Conservation (phyloP, 1,140 invertebrate genomes). For the Dinothrombium tinctorium region DNA sequence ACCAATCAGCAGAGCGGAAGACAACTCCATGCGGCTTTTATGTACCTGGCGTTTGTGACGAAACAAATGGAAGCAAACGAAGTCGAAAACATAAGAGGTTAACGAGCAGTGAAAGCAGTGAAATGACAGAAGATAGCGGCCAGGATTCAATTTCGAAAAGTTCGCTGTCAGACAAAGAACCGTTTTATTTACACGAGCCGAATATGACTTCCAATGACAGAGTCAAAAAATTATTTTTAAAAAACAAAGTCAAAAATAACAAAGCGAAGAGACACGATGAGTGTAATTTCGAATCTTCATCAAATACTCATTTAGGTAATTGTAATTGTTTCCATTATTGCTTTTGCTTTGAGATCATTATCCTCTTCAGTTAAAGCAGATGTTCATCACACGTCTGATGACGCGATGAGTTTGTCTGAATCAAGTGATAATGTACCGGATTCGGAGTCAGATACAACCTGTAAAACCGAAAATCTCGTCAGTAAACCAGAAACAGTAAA, state of each 20-base stretch:
- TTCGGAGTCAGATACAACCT: background rate
- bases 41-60: too few species aligned
- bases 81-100: too few species aligned
- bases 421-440: slow-evolving; percentile 13
- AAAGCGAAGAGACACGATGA: background rate
- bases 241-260: background rate
- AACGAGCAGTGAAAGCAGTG: too few species aligned
- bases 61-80: too few species aligned
- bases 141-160: too few species aligned
- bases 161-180: too few species aligned
- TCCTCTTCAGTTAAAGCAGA: slow-evolving; percentile 13
- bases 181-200: too few species aligned
- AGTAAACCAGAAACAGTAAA: background rate
- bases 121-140: too few species aligned
- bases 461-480: background rate
- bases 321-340: background rate
- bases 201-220: slow-evolving; percentile 48
- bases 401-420: slow-evolving; percentile 10
- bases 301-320: background rate
- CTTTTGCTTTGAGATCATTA: background rate
- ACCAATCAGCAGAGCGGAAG: too few species aligned
- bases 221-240: slow-evolving; percentile 45
- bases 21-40: too few species aligned
- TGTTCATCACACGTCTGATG: slow-evolving; percentile 13
- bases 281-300: background rate